Evolutionary conservation across 2,113 vertebrate species (phyloP), one percentile per base, ranked within the genome.

Genomic region (Lucifuga dentata): DNA sequence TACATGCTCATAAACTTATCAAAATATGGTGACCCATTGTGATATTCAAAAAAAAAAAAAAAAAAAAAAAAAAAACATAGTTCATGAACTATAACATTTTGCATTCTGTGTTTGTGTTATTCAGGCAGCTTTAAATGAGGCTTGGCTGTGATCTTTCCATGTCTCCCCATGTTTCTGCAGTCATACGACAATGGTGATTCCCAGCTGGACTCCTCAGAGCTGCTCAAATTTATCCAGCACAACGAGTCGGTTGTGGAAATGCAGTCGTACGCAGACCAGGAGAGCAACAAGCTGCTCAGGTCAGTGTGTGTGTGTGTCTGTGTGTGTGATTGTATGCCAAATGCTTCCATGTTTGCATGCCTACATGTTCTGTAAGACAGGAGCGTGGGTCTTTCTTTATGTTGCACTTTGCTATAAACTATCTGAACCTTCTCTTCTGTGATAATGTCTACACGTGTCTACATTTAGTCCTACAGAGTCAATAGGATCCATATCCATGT

Each of bases 181-280:
- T 95, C 86, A 17, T 97, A 97, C 50, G 98, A 98, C 39, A 93
- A 95, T 44, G 97, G 96, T 0, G 98, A 99, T 80, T 93, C 96
- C 81, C 93, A 91, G 76, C 71, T 99, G 90, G 98, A 99, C 87
- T 98, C 98, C 51, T 91, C 91, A 0, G 98, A 99, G 76, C 94
- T 99, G 73, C 93, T 98, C 76, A 97, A 95, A 43, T 98, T 99
- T 88, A 95, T 99, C 88, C 96, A 98, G 82, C 97, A 97, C 88
- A 98, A 99, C 3, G 95, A 97, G 23, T 95, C 95, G 0, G 93
- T 95, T 2, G 88, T 96, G 78, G 97, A 98, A 85, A 86, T 98
- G 90, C 94, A 94, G 68, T 95, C 95, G 10, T 98, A 97, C 5
- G 81, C 93, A 26, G 95, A 98, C 82, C 94, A 97, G 90, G 97